Conservation (phyloP, 2,888 invertebrate species). For the Gastrophysa polygoni region DNA sequence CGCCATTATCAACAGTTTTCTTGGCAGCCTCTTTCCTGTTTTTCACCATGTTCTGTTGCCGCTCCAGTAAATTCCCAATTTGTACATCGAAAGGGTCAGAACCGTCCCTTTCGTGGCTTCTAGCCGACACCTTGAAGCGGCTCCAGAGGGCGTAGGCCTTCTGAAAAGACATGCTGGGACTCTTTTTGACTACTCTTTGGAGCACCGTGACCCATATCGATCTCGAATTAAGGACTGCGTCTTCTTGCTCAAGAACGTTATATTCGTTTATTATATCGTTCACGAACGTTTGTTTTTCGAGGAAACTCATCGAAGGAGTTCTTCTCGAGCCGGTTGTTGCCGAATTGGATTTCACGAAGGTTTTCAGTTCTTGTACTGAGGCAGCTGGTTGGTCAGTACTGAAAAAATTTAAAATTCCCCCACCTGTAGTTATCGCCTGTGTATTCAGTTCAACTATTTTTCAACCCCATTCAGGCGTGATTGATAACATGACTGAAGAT, state of each 20-base stretch:
- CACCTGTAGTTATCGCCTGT: too few relatives aligned
- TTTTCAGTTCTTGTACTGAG: too few relatives aligned
- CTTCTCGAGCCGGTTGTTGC: background rate
- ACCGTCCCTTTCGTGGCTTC: constrained; percentile 4
- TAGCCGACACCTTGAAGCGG: background rate
- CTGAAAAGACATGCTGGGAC: background rate
- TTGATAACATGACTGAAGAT: too few relatives aligned
- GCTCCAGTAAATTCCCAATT: constrained; percentile 3
- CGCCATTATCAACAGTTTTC: background rate
- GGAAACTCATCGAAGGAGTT: background rate
- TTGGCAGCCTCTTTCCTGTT: background rate
- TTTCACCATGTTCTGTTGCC: background rate
- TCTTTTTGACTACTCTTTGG: background rate
- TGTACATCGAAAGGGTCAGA: background rate
- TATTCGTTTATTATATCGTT: background rate
- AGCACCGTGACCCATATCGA: background rate
- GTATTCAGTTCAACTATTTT: too few relatives aligned
- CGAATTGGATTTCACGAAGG: too few relatives aligned
- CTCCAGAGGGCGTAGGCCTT: background rate
- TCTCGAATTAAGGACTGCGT: background rate
- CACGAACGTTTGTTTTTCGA: background rate
- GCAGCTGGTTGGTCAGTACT: background rate
- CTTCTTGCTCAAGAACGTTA: background rate
- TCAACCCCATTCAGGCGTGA: too few relatives aligned
- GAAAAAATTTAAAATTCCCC: too few relatives aligned